Evolutionary conservation across 2,888 invertebrate species (phyloP), one percentile per base, ranked within the genome.

Genomic region (Oligia latruncula): DNA sequence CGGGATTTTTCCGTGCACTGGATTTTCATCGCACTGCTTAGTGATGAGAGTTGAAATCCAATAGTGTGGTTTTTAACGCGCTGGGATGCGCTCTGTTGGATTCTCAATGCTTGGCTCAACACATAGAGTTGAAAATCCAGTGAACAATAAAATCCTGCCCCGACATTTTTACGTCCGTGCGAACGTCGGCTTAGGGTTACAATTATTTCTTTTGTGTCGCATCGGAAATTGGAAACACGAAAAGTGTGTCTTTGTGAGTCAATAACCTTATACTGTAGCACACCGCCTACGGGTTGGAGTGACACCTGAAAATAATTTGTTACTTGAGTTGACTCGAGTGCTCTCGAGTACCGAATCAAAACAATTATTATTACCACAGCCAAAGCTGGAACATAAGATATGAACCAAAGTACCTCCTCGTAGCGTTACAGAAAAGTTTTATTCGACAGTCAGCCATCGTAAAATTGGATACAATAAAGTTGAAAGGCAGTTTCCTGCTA

Each of bases 241-340:
- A 15, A 46, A 46, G 43, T 62, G 55, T 55, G 8, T 55, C 8
- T 55, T 55, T 60, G n/a, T 20, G n/a, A 35, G 29, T 71, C 23
- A 49, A 66, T 66, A 65, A 79, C 49, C 58, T 49, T 15, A n/a
- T 2, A 58, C 40, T 8, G 15, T 66, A 43, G 13, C 52, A n/a
- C 20, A 8, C n/a, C 15, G 62, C 23, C 62, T 8, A 68, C 55
- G 43, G 17, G 35, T 20, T 58, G n/a, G 13, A 58, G 20, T 4
- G 29, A 8, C 40, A 40, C 23, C 46, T 77, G 40, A 40, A 58
- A 23, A 68, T 55, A 68, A 82, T 68, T 82, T 74, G 13, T 68
- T 68, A 55, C 67, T 66, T 55, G 64, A 60, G 17, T 80, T 73
- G 20, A 67, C n/a, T 58, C 55, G 66, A 81, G 80, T 35, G 60